Percentiles rank a stretch among this genome's conserved stretches.
Evolutionary conservation across 2,888 invertebrate genomes (phyloP).

Genomic region (Cephus pulcher): DNA sequence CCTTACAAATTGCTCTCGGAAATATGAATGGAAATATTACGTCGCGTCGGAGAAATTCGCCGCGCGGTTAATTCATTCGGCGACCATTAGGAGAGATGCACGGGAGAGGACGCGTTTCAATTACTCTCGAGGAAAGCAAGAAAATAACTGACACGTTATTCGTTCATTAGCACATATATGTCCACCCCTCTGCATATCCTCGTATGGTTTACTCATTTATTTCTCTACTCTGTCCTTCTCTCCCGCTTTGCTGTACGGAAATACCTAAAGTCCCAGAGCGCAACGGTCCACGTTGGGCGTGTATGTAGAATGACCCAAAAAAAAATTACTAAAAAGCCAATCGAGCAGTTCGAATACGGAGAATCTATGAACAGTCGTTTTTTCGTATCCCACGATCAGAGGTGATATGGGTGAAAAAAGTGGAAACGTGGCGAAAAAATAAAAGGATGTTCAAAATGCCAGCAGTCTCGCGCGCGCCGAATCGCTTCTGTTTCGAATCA

Average conservation of each 20-base stretch:
- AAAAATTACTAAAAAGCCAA: background rate
- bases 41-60: slow-evolving; percentile 7
- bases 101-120: background rate
- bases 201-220: background rate
- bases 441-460: background rate
- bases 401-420: background rate
- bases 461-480: background rate
- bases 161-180: background rate
- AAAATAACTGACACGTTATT: background rate
- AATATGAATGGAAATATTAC: slow-evolving; percentile 15
- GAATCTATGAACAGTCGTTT: background rate
- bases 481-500: background rate
- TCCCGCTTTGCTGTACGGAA: background rate
- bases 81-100: slow-evolving; percentile 1
- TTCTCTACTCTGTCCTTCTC: background rate
- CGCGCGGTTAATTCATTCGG: slow-evolving; percentile 9
- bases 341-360: background rate
- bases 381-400: background rate
- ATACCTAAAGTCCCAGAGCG: background rate
- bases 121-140: background rate
- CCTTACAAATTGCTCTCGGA: slow-evolving; percentile 18
- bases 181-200: background rate
- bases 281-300: background rate
- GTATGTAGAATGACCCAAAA: background rate
- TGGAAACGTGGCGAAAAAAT: background rate